phyloP scores from a whole-genome alignment of 2,113 vertebrate species.

The Otocyon megalotis region DNA sequence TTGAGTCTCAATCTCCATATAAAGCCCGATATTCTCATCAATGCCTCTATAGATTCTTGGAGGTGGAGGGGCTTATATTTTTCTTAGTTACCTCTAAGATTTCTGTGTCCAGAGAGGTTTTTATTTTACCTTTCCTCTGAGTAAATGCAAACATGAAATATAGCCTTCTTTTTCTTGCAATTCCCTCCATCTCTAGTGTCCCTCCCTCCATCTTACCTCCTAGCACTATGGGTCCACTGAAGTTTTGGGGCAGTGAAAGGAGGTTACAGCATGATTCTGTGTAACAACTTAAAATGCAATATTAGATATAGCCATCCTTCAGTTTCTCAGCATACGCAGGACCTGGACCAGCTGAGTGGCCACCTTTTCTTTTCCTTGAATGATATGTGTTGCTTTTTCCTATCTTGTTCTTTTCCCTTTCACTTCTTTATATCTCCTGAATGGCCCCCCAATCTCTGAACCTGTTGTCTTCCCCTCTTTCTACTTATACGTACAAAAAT shows the following conservation, averaged over 20 bases:
- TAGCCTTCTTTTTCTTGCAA: neutral
- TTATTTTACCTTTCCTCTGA: neutral
- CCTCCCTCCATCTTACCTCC: neutral
- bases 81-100: neutral
- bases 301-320: neutral
- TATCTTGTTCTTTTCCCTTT: neutral
- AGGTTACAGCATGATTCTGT: neutral
- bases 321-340: neutral
- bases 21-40: neutral
- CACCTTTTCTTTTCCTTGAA: neutral
- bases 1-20: neutral
- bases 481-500: neutral
- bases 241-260: neutral
- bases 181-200: neutral
- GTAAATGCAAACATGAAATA: neutral
- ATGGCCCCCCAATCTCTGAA: neutral
- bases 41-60: neutral
- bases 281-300: neutral
- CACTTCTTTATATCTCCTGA: neutral
- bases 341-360: neutral
- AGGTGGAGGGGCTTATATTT: neutral
- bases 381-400: fast-evolving
- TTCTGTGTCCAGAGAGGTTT: neutral
- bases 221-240: too few relatives aligned
- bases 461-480: neutral